phyloP scores from a whole-genome alignment of 2,113 vertebrate species.

The Pachycephala philippinensis region DNA sequence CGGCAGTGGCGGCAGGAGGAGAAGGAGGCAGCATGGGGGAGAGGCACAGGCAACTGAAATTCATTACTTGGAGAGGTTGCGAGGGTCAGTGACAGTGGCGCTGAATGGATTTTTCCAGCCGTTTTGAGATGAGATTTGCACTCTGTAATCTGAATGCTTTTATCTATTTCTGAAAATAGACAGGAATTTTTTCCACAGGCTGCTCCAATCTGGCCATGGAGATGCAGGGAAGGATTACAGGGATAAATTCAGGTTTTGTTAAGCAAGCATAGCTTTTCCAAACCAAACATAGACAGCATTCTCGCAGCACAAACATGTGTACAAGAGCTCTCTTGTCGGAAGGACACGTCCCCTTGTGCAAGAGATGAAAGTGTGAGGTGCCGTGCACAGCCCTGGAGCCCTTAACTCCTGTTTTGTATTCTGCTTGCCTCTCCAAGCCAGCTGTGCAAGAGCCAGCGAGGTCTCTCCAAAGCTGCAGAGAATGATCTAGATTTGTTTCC shows the following conservation, averaged over 20 bases:
- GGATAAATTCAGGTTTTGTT: slow-evolving; percentile 72
- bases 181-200: slow-evolving; percentile 84
- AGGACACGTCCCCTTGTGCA: not conserved
- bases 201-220: slow-evolving; percentile 78
- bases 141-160: slow-evolving; percentile 82
- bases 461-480: slow-evolving; percentile 14
- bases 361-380: not conserved
- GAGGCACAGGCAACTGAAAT: slow-evolving; percentile 34
- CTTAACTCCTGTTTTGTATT: not conserved
- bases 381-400: not conserved
- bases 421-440: not conserved
- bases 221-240: slow-evolving; percentile 72
- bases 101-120: slow-evolving; percentile 80
- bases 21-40: not conserved
- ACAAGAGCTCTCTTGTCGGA: not conserved
- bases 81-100: slow-evolving; percentile 48
- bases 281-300: slow-evolving; percentile 62
- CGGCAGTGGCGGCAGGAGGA: not conserved
- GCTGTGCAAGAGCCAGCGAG: not conserved
- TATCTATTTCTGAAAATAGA: slow-evolving; percentile 88
- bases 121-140: slow-evolving; percentile 76
- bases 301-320: not conserved
- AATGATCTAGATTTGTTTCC: slow-evolving; percentile 6
- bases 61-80: slow-evolving; percentile 64
- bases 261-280: slow-evolving; percentile 58